Evolutionary conservation across 92 coral and sea anemone genomes (phyloP).

Genomic region (Pocillopora grandis): DNA sequence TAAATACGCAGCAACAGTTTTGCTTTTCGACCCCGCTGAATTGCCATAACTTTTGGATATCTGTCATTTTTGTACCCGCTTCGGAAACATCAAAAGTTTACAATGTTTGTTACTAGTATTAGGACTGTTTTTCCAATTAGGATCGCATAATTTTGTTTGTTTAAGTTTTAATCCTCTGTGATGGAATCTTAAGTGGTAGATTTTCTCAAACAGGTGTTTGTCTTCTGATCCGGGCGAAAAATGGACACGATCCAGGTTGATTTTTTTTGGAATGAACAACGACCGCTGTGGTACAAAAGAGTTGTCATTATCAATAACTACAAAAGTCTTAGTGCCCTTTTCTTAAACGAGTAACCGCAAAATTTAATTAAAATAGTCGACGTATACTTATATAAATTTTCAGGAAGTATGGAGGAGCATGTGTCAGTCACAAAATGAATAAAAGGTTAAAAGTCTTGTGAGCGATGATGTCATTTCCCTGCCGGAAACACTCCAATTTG

Average conservation of each 20-base stretch:
- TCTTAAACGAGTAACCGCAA: no score
- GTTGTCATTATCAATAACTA: no score
- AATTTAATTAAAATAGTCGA: no score
- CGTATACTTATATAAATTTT: no score
- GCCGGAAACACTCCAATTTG: no score
- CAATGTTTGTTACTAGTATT: not conserved
- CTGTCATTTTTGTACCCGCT: not conserved
- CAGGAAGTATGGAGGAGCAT: no score
- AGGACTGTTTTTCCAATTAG: not conserved
- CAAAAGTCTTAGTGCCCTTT: no score
- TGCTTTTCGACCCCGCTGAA: not conserved
- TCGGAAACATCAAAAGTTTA: not conserved
- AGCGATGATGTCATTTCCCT: no score
- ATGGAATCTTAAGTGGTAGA: not conserved
- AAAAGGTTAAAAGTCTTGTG: no score
- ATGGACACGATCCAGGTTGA: not conserved
- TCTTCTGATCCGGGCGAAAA: not conserved
- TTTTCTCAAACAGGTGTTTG: not conserved
- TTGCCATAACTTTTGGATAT: not conserved
- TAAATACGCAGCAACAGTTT: not conserved
- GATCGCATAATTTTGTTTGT: slow-evolving; percentile 3
- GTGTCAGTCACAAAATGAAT: no score
- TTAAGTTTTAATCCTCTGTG: slow-evolving; percentile 2
- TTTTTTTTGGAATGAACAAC: no score
- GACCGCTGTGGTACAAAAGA: no score